Evolutionary conservation across 2,888 invertebrate genomes (phyloP).

Genomic region (Orthosia gothica): DNA sequence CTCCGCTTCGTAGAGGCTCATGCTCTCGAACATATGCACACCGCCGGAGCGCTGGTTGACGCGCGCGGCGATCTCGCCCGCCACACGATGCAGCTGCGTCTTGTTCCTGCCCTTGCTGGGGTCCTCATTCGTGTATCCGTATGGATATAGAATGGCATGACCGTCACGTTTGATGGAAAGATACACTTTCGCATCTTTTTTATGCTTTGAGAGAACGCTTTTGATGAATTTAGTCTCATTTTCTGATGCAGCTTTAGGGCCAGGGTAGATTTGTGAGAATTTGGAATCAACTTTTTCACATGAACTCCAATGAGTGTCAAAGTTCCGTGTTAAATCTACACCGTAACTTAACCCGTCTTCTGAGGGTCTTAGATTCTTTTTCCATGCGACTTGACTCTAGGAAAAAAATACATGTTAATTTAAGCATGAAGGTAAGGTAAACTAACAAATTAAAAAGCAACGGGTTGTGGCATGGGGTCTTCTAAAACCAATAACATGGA

Average conservation of each 20-base stretch:
- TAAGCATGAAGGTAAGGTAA: not conserved
- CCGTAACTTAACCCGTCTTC: slow-evolving; percentile 74
- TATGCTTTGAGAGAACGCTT: slow-evolving; percentile 89
- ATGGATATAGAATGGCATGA: slow-evolving; percentile 92
- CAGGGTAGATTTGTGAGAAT: slow-evolving; percentile 89
- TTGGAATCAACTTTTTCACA: slow-evolving; percentile 72
- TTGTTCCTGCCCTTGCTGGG: slow-evolving; percentile 35
- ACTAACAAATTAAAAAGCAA: not conserved
- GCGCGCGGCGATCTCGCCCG: slow-evolving; percentile 76
- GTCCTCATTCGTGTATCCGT: slow-evolving; percentile 86
- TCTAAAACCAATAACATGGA: not conserved
- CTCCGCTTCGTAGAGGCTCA: slow-evolving; percentile 77
- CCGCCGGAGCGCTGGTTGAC: slow-evolving; percentile 81
- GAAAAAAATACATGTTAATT: slow-evolving; percentile 21
- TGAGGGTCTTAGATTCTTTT: slow-evolving; percentile 77
- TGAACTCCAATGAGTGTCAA: slow-evolving; percentile 79
- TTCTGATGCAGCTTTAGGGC: slow-evolving; percentile 92
- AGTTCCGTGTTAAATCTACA: slow-evolving; percentile 85
- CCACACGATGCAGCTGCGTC: slow-evolving; percentile 67
- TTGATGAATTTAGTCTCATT: slow-evolving; percentile 92
- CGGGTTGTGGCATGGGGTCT: not conserved
- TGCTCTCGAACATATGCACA: slow-evolving; percentile 79
- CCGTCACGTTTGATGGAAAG: slow-evolving; percentile 94
- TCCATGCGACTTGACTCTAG: slow-evolving; percentile 77
- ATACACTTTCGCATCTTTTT: slow-evolving; percentile 91